These are phyloP conservation scores for Sturnus vulgaris DNA, from an alignment of 2,113 vertebrate genomes.

Conservation along the genomic window DNA sequence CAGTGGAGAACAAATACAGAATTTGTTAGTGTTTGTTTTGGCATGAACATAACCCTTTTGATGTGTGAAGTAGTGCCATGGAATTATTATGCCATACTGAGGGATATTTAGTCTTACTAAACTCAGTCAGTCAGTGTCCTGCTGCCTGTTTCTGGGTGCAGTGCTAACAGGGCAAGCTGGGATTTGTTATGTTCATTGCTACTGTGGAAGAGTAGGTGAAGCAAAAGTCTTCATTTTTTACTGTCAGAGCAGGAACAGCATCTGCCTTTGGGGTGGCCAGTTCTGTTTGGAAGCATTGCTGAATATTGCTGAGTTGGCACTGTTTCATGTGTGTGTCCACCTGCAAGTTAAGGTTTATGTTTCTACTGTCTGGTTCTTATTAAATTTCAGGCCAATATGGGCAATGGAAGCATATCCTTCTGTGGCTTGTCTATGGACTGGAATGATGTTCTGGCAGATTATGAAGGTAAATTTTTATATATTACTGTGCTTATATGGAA, in stretches of 20 bases:
- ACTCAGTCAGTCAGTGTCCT: not conserved
- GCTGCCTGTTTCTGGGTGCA: not conserved
- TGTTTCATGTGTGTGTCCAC: not conserved
- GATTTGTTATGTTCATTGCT: not conserved
- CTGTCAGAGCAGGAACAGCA: not conserved
- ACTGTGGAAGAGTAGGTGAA: not conserved
- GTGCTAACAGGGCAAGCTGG: not conserved
- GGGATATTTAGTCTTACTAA: not conserved
- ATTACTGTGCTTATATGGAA: not conserved
- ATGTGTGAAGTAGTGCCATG: not conserved
- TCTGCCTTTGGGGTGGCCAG: not conserved
- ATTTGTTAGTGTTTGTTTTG: not conserved
- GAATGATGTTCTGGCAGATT: constrained; percentile 95
- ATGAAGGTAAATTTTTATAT: constrained; percentile 81
- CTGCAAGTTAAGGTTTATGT: not conserved
- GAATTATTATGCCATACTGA: not conserved
- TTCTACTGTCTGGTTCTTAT: not conserved
- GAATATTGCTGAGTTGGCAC: not conserved
- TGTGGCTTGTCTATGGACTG: constrained; percentile 89
- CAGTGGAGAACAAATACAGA: not conserved
- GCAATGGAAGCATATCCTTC: constrained; percentile 79
- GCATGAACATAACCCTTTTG: not conserved
- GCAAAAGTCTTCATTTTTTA: not conserved
- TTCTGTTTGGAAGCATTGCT: not conserved
- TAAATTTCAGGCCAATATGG: constrained; percentile 78